Evolutionary conservation across 2,888 invertebrate species (phyloP).

Genomic region (Euproctis similis): DNA sequence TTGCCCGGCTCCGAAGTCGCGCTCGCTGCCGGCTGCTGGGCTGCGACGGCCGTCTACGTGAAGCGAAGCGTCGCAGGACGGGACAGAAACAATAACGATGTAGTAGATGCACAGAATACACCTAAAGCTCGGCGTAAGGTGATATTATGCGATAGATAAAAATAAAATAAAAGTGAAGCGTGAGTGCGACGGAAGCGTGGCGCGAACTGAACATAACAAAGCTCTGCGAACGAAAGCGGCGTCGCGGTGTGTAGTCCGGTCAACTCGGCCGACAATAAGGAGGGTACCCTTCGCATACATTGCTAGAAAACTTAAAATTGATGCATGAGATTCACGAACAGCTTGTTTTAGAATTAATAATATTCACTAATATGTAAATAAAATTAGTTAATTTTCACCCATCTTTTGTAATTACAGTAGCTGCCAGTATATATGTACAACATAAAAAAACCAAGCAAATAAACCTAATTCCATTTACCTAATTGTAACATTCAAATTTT

Average conservation of each 20-base stretch:
- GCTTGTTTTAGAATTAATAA: no score
- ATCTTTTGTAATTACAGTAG: no score
- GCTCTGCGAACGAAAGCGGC: slow-evolving; percentile 72
- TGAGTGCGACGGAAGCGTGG: slow-evolving; percentile 76
- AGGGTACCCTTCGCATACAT: no score
- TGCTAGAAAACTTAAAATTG: no score
- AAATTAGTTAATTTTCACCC: no score
- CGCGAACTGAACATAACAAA: slow-evolving; percentile 68
- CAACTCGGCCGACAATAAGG: no score
- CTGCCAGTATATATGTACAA: no score
- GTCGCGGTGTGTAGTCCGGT: slow-evolving; percentile 70
- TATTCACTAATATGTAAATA: no score
- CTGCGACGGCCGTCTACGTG: slow-evolving; percentile 73
- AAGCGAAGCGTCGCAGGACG: slow-evolving; percentile 76
- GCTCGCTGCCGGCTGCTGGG: slow-evolving; percentile 80
- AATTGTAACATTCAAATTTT: no score
- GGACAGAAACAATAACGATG: slow-evolving; percentile 76
- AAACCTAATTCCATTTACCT: no score
- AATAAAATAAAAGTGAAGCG: slow-evolving; percentile 71
- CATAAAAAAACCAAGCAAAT: no score
- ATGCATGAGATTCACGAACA: no score
- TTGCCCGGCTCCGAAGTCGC: slow-evolving; percentile 89
- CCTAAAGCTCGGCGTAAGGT: slow-evolving; percentile 74
- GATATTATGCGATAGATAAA: slow-evolving; percentile 73
- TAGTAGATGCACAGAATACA: slow-evolving; percentile 76